A percentile compares a stretch with the other conserved stretches of the same genome.
Conservation (phyloP, 2,888 invertebrate species). For the Gibbula magus region DNA sequence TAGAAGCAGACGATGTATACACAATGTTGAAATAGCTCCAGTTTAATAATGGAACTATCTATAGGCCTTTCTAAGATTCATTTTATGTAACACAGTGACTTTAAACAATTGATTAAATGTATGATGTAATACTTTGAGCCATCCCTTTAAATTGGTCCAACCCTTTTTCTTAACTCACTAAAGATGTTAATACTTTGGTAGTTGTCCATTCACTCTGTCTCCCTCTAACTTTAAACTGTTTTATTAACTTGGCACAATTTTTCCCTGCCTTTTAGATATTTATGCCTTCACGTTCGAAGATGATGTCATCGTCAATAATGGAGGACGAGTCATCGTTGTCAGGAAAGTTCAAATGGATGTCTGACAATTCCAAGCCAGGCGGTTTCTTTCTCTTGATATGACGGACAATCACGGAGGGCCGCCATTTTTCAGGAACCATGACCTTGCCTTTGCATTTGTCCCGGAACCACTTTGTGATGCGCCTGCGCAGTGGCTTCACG, state of each 20-base stretch:
- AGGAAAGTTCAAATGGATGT: slow-evolving; percentile 19
- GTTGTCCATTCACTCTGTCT: too few relatives aligned
- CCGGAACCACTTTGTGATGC: slow-evolving; percentile 28
- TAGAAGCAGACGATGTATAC: too few relatives aligned
- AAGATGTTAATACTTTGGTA: neutral
- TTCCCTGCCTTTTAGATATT: neutral
- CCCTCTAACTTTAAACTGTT: neutral
- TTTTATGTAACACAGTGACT: too few relatives aligned
- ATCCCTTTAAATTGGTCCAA: too few relatives aligned
- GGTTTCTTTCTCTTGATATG: neutral
- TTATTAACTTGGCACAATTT: neutral
- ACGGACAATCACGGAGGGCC: slow-evolving; percentile 3
- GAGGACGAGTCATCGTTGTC: neutral
- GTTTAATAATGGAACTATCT: too few relatives aligned
- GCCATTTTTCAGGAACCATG: neutral
- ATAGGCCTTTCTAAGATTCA: too few relatives aligned
- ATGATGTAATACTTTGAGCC: too few relatives aligned
- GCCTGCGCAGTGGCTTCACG: slow-evolving; percentile 41
- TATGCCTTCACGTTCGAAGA: slow-evolving; percentile 23
- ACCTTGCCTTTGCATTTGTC: slow-evolving; percentile 3
- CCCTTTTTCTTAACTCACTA: slow-evolving; percentile 13
- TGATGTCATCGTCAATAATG: slow-evolving; percentile 25
- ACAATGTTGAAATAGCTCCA: too few relatives aligned
- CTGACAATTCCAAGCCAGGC: slow-evolving; percentile 4
- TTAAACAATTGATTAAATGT: too few relatives aligned